Percentiles rank a stretch among this genome's conserved stretches.
Conservation (phyloP, 2,113 vertebrate species). For the Psittacus erithacus region DNA sequence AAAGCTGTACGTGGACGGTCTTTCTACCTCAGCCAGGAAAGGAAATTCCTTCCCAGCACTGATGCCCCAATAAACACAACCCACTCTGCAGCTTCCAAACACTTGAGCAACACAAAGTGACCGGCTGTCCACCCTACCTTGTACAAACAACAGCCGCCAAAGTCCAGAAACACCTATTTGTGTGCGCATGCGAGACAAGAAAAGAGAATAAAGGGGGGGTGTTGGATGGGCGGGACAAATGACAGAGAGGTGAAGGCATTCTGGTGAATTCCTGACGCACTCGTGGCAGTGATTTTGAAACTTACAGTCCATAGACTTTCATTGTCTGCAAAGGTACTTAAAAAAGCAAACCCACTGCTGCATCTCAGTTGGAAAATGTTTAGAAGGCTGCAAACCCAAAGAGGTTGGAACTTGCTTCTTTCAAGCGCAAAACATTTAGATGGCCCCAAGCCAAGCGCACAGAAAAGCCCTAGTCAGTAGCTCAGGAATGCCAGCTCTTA, state of each 20-base stretch:
- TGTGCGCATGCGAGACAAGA: background rate
- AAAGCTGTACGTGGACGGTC: constrained; percentile 37
- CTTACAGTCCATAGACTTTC: background rate
- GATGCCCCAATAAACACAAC: constrained; percentile 18
- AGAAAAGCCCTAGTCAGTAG: constrained; percentile 32
- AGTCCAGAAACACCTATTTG: background rate
- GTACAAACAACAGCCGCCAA: background rate
- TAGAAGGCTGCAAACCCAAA: background rate
- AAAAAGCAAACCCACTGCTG: background rate
- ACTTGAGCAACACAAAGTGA: background rate
- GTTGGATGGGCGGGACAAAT: background rate
- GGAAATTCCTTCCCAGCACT: constrained; percentile 53
- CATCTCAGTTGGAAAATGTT: background rate
- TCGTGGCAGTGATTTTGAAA: background rate
- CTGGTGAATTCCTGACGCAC: background rate
- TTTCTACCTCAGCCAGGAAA: constrained; percentile 58
- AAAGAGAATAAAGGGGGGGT: background rate
- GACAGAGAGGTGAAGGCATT: background rate
- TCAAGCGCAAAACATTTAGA: constrained; percentile 21
- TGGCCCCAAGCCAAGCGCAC: constrained; percentile 33
- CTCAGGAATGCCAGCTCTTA: constrained; percentile 49
- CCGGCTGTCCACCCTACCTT: background rate
- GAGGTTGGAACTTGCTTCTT: constrained; percentile 32
- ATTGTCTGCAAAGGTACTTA: background rate
- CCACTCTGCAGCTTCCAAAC: background rate